These are phyloP conservation scores for Machimus atricapillus DNA, from an alignment of 2,888 invertebrate genomes.

Conservation along the genomic window DNA sequence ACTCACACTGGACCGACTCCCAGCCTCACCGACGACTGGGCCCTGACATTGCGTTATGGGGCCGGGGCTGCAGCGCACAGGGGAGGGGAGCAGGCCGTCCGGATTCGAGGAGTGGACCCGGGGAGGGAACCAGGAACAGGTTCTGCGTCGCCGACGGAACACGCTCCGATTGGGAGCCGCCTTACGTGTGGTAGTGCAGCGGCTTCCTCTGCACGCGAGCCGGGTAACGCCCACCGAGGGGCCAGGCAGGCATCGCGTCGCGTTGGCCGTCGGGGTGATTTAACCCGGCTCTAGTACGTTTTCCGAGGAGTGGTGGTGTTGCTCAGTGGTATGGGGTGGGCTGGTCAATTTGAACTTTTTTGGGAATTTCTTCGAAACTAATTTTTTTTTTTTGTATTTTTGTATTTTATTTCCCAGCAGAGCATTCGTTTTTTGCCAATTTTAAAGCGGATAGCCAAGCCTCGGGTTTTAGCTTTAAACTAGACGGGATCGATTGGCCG, in stretches of 20 bases:
- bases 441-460: neutral
- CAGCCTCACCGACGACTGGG: neutral
- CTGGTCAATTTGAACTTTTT: slow-evolving; percentile 16
- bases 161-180: neutral
- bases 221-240: neutral
- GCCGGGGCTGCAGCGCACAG: neutral
- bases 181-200: neutral
- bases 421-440: neutral
- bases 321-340: neutral
- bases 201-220: neutral
- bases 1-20: slow-evolving; percentile 17
- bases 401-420: neutral
- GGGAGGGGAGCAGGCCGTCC: neutral
- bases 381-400: neutral
- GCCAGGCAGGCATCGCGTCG: neutral
- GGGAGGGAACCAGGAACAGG: neutral
- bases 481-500: slow-evolving; percentile 25
- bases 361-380: slow-evolving; percentile 4
- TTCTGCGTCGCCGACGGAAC: neutral
- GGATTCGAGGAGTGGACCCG: neutral
- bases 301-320: neutral
- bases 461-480: neutral
- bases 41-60: slow-evolving; percentile 11
- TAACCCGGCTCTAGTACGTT: slow-evolving; percentile 10
- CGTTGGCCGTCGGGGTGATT: neutral